Conservation (phyloP, 2,888 invertebrate species). For the Cheilosia impressa region DNA sequence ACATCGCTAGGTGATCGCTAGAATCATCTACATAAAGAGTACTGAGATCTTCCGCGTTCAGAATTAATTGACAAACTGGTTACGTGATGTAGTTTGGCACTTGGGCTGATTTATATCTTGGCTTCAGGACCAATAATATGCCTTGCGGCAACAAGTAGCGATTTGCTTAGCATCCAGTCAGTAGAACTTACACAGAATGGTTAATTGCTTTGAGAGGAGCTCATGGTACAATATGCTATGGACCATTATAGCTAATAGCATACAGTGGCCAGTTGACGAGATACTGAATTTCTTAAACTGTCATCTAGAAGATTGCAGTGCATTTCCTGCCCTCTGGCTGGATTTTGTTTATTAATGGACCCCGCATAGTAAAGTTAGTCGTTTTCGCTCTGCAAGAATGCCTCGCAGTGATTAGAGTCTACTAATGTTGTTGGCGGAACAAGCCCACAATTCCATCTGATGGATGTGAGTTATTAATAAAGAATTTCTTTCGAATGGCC, state of each 20-base stretch:
- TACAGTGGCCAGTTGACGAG: too few relatives aligned
- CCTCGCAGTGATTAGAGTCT: too few relatives aligned
- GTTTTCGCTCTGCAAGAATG: too few relatives aligned
- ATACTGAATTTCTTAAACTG: too few relatives aligned
- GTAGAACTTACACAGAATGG: neutral
- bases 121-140: constrained; percentile 1
- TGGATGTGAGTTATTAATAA: constrained; percentile 4
- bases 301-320: too few relatives aligned
- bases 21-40: constrained; percentile 37
- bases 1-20: constrained; percentile 45
- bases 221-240: neutral
- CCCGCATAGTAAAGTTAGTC: too few relatives aligned
- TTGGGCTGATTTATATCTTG: constrained; percentile 42
- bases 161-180: neutral
- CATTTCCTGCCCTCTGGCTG: too few relatives aligned
- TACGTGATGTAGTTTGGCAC: constrained; percentile 32
- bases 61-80: constrained; percentile 47
- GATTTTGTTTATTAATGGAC: too few relatives aligned
- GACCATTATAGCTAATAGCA: too few relatives aligned
- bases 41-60: constrained; percentile 62
- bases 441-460: neutral
- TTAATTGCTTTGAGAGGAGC: neutral
- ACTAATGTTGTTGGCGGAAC: neutral
- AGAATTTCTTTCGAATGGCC: constrained; percentile 22
- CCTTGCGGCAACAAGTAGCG: neutral